A percentile compares a stretch with the other conserved stretches of the same genome.
phyloP scores from a whole-genome alignment of 64 coral and sea anemone genomes.

The Dendrophyllia cribrosa region DNA sequence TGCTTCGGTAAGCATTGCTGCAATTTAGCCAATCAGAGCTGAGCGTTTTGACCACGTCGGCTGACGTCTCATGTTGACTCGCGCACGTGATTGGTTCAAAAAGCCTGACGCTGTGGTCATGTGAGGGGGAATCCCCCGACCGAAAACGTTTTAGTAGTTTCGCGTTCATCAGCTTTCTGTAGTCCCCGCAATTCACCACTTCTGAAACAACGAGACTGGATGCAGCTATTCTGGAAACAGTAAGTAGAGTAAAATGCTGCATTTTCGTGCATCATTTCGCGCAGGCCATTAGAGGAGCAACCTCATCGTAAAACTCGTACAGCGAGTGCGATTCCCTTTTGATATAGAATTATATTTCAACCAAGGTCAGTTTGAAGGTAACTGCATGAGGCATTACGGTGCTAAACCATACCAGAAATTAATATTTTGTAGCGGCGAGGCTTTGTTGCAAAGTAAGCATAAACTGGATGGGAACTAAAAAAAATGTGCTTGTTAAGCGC shows the following conservation, averaged over 20 bases:
- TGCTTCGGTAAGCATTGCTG: neutral
- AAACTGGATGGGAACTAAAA: neutral
- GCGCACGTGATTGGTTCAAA: neutral
- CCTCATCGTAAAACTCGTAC: too few relatives aligned
- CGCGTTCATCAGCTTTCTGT: rapidly evolving
- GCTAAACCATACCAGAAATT: neutral
- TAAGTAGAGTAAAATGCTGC: neutral
- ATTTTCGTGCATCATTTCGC: neutral
- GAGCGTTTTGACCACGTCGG: too few relatives aligned
- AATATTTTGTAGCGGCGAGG: neutral
- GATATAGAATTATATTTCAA: too few relatives aligned
- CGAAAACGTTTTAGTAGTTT: neutral
- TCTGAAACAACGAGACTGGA: neutral
- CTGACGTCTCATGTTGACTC: too few relatives aligned
- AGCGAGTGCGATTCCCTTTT: too few relatives aligned
- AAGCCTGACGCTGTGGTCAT: neutral
- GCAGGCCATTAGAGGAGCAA: too few relatives aligned
- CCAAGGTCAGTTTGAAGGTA: too few relatives aligned
- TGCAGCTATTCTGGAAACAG: neutral
- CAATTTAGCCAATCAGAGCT: neutral
- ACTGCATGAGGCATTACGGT: neutral
- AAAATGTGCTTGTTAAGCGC: neutral
- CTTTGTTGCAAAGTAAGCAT: neutral
- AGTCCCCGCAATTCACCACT: neutral
- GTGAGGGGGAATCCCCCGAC: slow-evolving; percentile 1